Evolutionary conservation across 2,797 vertebrate species (phyloP), one percentile per base, ranked within the genome.

Genomic region (Buphagus erythrorhynchus): DNA sequence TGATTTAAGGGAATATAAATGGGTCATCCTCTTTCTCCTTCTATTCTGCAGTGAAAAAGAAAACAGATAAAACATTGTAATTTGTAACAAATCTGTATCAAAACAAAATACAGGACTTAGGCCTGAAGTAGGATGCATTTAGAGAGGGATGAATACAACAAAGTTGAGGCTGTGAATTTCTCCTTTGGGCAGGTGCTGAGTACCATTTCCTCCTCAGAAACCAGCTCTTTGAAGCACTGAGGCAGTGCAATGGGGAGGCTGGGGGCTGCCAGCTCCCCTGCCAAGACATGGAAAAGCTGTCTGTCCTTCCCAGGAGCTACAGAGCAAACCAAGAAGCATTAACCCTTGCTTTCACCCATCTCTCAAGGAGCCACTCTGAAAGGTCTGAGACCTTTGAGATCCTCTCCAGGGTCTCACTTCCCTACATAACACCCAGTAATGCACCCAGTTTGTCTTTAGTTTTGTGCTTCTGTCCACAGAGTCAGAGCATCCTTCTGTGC

Each of bases 251-350:
- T 11, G 8, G 26, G 17, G 29, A 58, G 16, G 25, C 42, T 85
- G 0, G 0, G 15, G 8, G 8, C 1, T 0, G 31, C 59, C 49
- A 59, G 14, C 35, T 86, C 12, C 16, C 8, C 7, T 3, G 2
- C 11, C 0, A 2, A 76, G 29, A 66, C 21, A 28, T 7, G 4
- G 48, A 26, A 58, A 61, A 84, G 31, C 25, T 10, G 0, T 38
- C 19, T 71, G 61, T 63, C 45, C 61, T 61, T 57, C 29, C 35
- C 18, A n/a, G 35, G 38, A 91, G 16, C 68, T 77, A 38, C n/a
- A 77, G 73, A 76, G 15, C 38, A 86, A 51, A 61, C 14, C 35
- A 42, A 83, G 42, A 52, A 38, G 14, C 1, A 1, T 80, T 90
- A 33, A 13, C 9, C n/a, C 18, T 10, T 5, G 1, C 38, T 72